Base-by-base conservation (phyloP, 2,888 invertebrate species). In the Dasypolia templi region DNA sequence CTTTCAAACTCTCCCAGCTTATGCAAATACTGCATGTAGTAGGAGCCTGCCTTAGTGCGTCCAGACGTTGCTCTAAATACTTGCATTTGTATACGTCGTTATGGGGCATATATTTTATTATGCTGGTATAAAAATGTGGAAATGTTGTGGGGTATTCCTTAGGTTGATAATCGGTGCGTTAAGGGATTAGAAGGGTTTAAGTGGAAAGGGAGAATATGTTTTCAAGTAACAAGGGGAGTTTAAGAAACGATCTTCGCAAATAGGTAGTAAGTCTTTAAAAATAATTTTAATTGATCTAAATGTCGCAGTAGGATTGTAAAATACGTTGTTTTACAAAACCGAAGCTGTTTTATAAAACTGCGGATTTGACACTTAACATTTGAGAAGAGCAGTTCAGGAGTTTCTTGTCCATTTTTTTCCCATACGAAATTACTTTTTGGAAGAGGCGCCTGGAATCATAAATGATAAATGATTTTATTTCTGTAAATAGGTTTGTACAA, bases 61-160 rank as follows among this genome's bases (percentile, higher is more conserved):
- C 66, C 74, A 78, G 70, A 77, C 72, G 71, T 64, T 75, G 71
- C 63, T 75, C 77, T 83, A 87, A 87, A 81, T 81, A 82, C 82
- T 76, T 80, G 62, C 79, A 86, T 86, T 81, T 82, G 83, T 86
- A 80, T 77, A 82, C 80, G 82, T 87, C 84, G 51, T 82, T 85
- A 72, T 11, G 51, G 44, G 19, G 19, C 44, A 55, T 72, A 70
- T 46, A 71, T 81, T 69, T 74, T 79, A 70, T 75, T 64, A 68
- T 64, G 75, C 72, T 72, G 44, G 55, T 64, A 64, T 64, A 72
- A 83, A 77, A 77, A 67, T 65, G 65, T 35, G 5, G 32, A 39
- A 58, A 39, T 55, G 44, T 53, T 32, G 22, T 14, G 19, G 9
- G 19, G 42, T 35, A 46, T 62, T 68, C 46, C 65, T 82, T 70